These are phyloP conservation scores for Antennarius striatus DNA, from an alignment of 2,113 vertebrate species.

Conservation along the genomic window DNA sequence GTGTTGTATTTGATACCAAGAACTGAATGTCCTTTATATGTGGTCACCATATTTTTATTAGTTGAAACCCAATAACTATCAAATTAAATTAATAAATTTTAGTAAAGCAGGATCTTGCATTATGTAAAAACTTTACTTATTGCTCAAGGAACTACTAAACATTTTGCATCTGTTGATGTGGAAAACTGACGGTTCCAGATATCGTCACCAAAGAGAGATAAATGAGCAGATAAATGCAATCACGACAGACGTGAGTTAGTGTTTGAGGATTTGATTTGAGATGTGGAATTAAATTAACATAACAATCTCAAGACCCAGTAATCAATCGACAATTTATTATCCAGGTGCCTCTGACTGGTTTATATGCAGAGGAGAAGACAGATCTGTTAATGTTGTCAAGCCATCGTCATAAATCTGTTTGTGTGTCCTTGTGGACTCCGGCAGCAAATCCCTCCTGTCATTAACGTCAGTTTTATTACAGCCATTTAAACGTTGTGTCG, in stretches of 20 bases:
- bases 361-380: not conserved
- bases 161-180: too few species aligned
- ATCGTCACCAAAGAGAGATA: not conserved
- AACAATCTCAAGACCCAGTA: not conserved
- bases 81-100: too few species aligned
- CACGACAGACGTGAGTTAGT: not conserved
- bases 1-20: too few species aligned
- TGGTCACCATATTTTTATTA: too few species aligned
- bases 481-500: not conserved
- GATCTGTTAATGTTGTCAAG: not conserved
- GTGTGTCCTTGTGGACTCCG: not conserved
- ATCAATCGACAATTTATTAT: not conserved
- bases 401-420: too few species aligned
- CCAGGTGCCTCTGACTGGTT: not conserved
- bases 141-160: not conserved
- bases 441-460: not conserved
- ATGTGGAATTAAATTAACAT: not conserved
- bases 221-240: not conserved
- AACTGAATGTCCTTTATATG: too few species aligned
- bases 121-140: too few species aligned
- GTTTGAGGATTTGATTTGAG: constrained; percentile 1
- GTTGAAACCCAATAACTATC: too few species aligned
- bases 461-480: not conserved
- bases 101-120: too few species aligned
- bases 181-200: too few species aligned